Base-by-base conservation (phyloP, 2,888 invertebrate species). In the Hanleya hanleyi region DNA sequence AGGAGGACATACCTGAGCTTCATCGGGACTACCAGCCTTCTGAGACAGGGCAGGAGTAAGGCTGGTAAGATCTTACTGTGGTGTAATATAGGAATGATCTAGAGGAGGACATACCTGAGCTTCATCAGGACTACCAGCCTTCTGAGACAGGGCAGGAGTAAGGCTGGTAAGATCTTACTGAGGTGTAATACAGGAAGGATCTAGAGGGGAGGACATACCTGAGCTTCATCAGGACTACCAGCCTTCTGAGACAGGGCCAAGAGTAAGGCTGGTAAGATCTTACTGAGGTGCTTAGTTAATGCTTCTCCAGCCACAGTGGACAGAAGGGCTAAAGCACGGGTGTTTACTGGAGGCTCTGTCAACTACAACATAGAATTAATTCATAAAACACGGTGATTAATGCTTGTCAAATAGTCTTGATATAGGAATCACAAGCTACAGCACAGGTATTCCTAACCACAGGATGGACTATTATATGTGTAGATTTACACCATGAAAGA, bases 251-350 rank as follows among this genome's bases (percentile, higher is more conserved):
- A 86, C 22, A 90, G 84, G 1, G 88, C 79, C 0, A 84, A 78
- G 79, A 88, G 79, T 78, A 99, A 92, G 33, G 99, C 97, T 36
- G 97, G 97, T 82, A 99, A 92, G 88, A 99, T 97, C 91, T 96
- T 96, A 81, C 95, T 94, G 77, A 99, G 92, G 90, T 97, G 97
- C 87, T 95, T 94, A 12, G 96, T 96, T 69, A 98, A 92, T 29
- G 98, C 95, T 89, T 97, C 96, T 61, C 97, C 98, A 62, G 98
- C 97, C 5, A 98, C 98, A 35, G 97, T 95, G 1, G 98, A 96
- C 80, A 99, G 92, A 86, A 97, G 96, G 0, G 98, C 96, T 70
- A 99, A 92, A 0, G 98, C 98, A 91, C 96, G 95, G 18, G 98
- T 96, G 92, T 98, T 97, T 7, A 96, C 95, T 29, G 97, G 97